Evolutionary conservation across 2,113 vertebrate genomes (phyloP), one percentile per base, ranked within the genome.

Genomic region (Nothoprocta pentlandii): DNA sequence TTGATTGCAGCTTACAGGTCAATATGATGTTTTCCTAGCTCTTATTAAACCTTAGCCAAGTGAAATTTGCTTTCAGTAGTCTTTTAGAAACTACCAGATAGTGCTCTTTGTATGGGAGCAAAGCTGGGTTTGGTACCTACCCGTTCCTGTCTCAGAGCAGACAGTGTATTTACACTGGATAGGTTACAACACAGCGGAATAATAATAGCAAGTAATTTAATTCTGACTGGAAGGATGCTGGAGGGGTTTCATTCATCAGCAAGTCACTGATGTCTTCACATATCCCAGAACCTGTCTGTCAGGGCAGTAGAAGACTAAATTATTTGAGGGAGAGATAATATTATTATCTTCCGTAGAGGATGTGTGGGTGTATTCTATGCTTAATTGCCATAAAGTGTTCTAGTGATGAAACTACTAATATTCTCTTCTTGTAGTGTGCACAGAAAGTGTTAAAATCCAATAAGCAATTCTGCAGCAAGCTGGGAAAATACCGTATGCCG

Each of bases 401-500:
- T 14, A 78, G 51, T 54, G 12, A 51, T 51, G 8, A 86, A 90
- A 76, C 83, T 84, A 83, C 74, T 90, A 0, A 2, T 17, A 12
- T 78, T 96, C 71, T 46, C 8, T 86, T 90, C 85, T 75, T 83
- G 21, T 89, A 99, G 99, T 99, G 96, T 80, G 98, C 99, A 68
- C 99, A 99, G 96, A 99, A 99, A 97, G 98, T 99, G 91, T 94
- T 99, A 92, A 99, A 99, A 97, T 98, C 99, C 93, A 99, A 99
- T 94, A 99, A 98, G 56, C 99, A 99, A 82, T 99, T 99, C 94
- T 99, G 99, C 87, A 98, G 97, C 98, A 99, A 99, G 96, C 93
- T 99, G 95, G 99, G 99, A 23, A 99, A 98, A 93, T 99, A 99
- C 92, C 98, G 98, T 8, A 99, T 99, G 99, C 99, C 99, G 0